Evolutionary conservation across 1,140 invertebrate genomes (phyloP).

Genomic region (Solen grandis): DNA sequence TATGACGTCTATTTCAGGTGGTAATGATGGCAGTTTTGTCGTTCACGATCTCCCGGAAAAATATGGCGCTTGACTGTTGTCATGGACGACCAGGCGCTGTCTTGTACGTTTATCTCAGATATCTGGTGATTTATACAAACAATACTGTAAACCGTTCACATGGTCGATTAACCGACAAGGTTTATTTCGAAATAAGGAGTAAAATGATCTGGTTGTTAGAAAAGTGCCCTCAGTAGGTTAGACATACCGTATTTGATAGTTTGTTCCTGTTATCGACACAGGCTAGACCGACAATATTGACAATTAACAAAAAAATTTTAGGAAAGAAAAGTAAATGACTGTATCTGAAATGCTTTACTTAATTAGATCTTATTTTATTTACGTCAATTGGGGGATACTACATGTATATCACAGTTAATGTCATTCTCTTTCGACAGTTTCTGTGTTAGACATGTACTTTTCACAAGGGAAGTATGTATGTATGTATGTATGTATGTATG

Average conservation of each 20-base stretch:
- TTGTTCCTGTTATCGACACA: not conserved
- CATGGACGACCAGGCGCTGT: constrained; percentile 34
- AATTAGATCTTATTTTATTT: not conserved
- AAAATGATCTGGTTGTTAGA: not conserved
- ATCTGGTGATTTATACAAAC: not conserved
- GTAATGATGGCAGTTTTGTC: constrained; percentile 12
- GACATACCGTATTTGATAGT: not conserved
- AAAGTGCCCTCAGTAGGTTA: not conserved
- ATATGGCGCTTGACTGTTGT: constrained; percentile 2
- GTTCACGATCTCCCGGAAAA: constrained; percentile 29
- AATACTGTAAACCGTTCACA: not conserved
- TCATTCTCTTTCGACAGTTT: too few relatives aligned
- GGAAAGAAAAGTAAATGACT: not conserved
- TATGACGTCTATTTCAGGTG: constrained; percentile 30
- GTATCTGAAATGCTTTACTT: not conserved
- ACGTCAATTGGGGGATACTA: not conserved
- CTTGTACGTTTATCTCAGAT: constrained; percentile 55
- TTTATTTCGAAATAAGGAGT: not conserved
- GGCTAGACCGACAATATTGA: too few relatives aligned
- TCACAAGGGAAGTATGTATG: not conserved
- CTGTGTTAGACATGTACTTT: not conserved
- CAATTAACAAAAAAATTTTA: too few relatives aligned
- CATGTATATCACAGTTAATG: not conserved
- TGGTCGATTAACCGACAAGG: not conserved
- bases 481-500: not conserved